These are phyloP conservation scores for Tetranychus truncatus DNA, from an alignment of 2,888 invertebrate species.

Conservation along the genomic window DNA sequence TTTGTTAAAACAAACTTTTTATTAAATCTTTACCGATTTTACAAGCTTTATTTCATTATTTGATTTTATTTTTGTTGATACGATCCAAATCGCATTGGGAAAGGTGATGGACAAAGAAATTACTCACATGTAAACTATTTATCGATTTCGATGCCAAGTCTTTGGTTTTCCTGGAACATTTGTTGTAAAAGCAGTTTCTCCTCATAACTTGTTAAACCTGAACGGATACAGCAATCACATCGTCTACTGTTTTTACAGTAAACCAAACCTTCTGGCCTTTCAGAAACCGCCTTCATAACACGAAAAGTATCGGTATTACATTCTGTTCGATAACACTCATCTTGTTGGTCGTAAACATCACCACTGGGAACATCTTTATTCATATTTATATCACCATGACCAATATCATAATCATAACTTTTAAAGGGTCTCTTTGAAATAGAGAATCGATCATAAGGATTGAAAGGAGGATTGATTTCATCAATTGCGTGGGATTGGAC, in stretches of 20 bases:
- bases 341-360: background rate
- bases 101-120: background rate
- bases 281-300: background rate
- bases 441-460: background rate
- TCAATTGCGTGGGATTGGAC: background rate
- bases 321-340: background rate
- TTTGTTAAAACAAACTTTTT: too few species aligned
- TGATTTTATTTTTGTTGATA: too few species aligned
- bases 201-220: background rate
- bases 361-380: too few species aligned
- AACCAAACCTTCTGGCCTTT: background rate
- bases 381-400: background rate
- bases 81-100: too few species aligned
- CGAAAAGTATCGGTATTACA: background rate
- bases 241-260: background rate
- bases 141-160: background rate
- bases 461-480: background rate
- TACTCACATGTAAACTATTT: background rate
- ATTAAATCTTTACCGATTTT: too few species aligned
- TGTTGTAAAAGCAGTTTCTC: background rate
- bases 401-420: background rate
- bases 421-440: background rate
- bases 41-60: too few species aligned
- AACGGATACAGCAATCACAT: conserved; percentile 1
- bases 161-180: background rate